phyloP scores from a whole-genome alignment of 2,797 vertebrate species.

The Natrix natrix region DNA sequence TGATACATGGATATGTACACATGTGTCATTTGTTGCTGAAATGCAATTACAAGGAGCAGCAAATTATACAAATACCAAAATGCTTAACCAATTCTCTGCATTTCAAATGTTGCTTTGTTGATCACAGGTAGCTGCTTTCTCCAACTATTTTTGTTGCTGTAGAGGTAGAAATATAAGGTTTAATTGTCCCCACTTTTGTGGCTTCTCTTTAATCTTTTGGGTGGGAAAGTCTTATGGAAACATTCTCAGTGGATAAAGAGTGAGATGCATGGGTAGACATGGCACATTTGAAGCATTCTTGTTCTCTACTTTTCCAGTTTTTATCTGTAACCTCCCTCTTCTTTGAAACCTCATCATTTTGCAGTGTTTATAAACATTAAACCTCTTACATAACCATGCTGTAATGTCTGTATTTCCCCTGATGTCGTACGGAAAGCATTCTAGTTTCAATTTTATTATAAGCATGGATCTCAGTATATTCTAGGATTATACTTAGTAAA shows the following conservation, averaged over 20 bases:
- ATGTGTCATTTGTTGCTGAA: not conserved
- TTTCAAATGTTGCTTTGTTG: not conserved
- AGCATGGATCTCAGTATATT: not conserved
- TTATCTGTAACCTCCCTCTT: not conserved
- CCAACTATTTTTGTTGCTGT: not conserved
- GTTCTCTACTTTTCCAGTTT: not conserved
- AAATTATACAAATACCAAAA: not conserved
- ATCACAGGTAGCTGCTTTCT: not conserved
- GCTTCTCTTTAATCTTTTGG: not conserved
- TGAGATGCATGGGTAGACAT: not conserved
- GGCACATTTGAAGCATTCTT: not conserved
- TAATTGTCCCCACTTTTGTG: not conserved
- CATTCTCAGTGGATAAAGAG: not conserved
- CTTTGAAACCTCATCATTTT: not conserved
- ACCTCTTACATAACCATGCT: not conserved
- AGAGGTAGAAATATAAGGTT: not conserved
- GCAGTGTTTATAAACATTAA: not conserved
- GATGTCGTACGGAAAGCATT: not conserved
- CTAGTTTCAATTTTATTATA: not conserved
- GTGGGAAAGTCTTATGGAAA: not conserved
- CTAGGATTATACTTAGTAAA: not conserved
- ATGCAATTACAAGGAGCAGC: not conserved
- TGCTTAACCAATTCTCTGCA: not conserved
- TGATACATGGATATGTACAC: not conserved
- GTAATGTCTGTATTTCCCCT: not conserved